Percentiles rank a stretch among this genome's conserved stretches.
Evolutionary conservation across 2,888 invertebrate species (phyloP).

Genomic region (Globia sparganii): DNA sequence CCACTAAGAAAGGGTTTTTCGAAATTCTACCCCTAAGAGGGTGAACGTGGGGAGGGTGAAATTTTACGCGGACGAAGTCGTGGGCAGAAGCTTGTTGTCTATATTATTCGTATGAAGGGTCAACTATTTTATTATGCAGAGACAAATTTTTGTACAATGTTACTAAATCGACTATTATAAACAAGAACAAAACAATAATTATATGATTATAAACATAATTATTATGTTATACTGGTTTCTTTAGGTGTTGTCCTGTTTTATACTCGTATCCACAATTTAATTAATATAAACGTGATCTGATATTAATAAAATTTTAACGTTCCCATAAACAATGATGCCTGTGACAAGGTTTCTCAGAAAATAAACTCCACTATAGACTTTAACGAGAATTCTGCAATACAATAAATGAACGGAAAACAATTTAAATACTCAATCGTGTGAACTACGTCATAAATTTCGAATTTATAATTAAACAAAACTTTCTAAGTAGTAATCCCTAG

Average conservation of each 20-base stretch:
- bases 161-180: constrained; percentile 4
- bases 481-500: constrained; percentile 70
- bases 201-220: constrained; percentile 21
- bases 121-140: too few relatives aligned
- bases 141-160: neutral
- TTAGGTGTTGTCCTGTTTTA: constrained; percentile 19
- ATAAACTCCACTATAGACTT: constrained; percentile 9
- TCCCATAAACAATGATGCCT: constrained; percentile 26
- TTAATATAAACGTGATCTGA: constrained; percentile 15
- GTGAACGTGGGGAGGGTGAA: too few relatives aligned
- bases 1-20: too few relatives aligned
- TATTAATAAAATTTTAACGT: constrained; percentile 45
- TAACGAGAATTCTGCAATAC: constrained; percentile 25
- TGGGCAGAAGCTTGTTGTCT: too few relatives aligned
- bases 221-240: neutral
- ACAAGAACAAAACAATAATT: constrained; percentile 15
- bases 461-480: constrained; percentile 65
- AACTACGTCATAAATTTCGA: constrained; percentile 64
- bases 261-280: constrained; percentile 30
- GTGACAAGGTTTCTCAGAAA: constrained; percentile 44
- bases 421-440: constrained; percentile 33
- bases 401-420: constrained; percentile 38
- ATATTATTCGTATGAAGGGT: neutral
- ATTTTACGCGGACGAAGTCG: too few relatives aligned
- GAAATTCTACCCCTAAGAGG: too few relatives aligned